Evolutionary conservation across 2,797 vertebrate species (phyloP), one percentile per base, ranked within the genome.

Genomic region (Gymnocypris eckloni): DNA sequence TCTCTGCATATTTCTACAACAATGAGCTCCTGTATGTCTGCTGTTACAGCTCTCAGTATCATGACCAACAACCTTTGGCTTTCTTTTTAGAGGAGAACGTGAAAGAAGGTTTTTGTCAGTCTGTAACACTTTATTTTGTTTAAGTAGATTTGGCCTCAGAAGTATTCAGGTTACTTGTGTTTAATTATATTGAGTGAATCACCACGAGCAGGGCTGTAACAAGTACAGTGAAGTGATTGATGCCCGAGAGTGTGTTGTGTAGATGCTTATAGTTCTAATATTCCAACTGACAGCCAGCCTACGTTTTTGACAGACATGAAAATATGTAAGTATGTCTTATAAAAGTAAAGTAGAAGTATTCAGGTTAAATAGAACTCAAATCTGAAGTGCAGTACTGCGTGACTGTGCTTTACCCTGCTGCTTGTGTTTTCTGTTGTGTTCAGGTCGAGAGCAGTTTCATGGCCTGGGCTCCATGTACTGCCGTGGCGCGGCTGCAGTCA

Each of bases 391-490:
- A 59, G 56, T 59, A 11, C 22, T n/a, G 3, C 22, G 11, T n/a
- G 22, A 11, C 56, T 59, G 3, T 59, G 54, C 54, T 59, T 59
- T 22, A 59, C 54, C 4, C 54, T 56, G 3, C 20, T 59, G 70
- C 12, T 45, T 6, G 39, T 22, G 6, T 6, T 79, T 56, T 66
- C 76, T 70, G 78, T 43, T 16, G 16, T 50, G 15, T 54, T 81
- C 94, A 99, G 98, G 98, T 87, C 95, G 98, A 4, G 98, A 99
- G 88, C 98, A 99, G 93, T 99, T 99, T 90, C 98, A 99, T 0
- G 98, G 98, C 41, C 93, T 99, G 20, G 98, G 98, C 64, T 99
- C 98, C 2, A 97, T 99, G 98, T 99, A 99, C 94, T 99, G 98
- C 88, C 93, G 98, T 16, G 97, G 97, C 0, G 98, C 98, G 0